Conservation (phyloP, 2,888 invertebrate genomes). For the Tetragnatha montana region DNA sequence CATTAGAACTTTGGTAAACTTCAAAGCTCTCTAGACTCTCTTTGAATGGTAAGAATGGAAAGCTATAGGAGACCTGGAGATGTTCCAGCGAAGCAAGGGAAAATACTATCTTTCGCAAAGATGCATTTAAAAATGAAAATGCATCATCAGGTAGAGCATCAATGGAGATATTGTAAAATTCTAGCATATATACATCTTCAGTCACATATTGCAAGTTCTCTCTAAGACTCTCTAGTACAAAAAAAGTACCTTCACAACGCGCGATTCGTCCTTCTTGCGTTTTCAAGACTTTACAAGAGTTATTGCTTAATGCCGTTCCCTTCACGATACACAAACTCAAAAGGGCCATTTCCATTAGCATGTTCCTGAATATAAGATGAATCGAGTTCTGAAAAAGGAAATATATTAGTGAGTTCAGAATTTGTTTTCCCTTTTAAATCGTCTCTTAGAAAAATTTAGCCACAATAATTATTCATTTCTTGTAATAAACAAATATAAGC, state of each 20-base stretch:
- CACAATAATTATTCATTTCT: too few species aligned
- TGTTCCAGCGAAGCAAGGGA: constrained; percentile 26
- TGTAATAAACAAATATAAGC: too few species aligned
- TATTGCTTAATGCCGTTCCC: not conserved
- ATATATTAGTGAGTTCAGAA: not conserved
- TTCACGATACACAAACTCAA: not conserved
- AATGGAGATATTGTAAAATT: constrained; percentile 28
- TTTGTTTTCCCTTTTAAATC: too few species aligned
- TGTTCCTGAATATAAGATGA: not conserved
- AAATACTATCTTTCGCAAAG: constrained; percentile 38
- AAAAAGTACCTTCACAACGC: constrained; percentile 33
- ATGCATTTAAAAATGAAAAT: constrained; percentile 14
- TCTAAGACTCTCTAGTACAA: constrained; percentile 9
- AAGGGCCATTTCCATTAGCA: not conserved
- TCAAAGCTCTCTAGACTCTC: constrained; percentile 47
- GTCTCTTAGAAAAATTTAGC: too few species aligned
- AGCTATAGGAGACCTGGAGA: constrained; percentile 12
- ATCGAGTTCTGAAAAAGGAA: constrained; percentile 9
- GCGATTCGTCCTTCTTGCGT: not conserved
- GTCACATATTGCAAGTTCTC: constrained; percentile 22
- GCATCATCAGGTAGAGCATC: constrained; percentile 46
- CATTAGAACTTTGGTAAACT: constrained; percentile 45
- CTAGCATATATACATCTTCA: constrained; percentile 26
- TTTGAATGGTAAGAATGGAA: constrained; percentile 43
- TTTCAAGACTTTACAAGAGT: constrained; percentile 1